These are phyloP conservation scores for Campaea margaritaria DNA, from an alignment of 2,888 invertebrate genomes.

Conservation along the genomic window DNA sequence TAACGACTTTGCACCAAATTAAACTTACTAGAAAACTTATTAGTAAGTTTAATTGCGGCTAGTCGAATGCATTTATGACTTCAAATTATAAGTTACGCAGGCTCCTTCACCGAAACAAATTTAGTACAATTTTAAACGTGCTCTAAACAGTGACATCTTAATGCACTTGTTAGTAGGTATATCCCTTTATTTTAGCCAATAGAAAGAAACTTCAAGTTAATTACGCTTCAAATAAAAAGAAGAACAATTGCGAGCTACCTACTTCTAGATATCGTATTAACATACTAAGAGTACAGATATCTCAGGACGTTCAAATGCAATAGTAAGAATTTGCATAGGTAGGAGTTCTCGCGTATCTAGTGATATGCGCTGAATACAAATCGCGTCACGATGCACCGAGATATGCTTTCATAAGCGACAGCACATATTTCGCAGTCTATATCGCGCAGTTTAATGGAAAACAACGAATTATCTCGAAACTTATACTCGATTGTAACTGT, in stretches of 20 bases:
- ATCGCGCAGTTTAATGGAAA: slow-evolving; percentile 18
- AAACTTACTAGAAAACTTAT: slow-evolving; percentile 11
- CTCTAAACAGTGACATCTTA: too few relatives aligned
- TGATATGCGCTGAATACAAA: slow-evolving; percentile 72
- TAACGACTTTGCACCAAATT: slow-evolving; percentile 37
- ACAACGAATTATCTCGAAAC: slow-evolving; percentile 10
- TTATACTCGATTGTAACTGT: background rate
- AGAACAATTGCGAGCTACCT: background rate
- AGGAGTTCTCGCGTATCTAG: slow-evolving; percentile 58
- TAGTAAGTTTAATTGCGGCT: slow-evolving; percentile 21
- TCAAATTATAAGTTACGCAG: too few relatives aligned
- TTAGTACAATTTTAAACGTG: too few relatives aligned
- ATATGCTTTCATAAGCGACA: slow-evolving; percentile 61
- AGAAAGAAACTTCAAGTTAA: background rate
- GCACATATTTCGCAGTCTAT: slow-evolving; percentile 48
- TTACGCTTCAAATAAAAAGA: slow-evolving; percentile 14
- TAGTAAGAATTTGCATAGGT: slow-evolving; percentile 71
- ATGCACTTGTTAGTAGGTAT: too few relatives aligned
- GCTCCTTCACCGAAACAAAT: too few relatives aligned
- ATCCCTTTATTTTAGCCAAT: too few relatives aligned
- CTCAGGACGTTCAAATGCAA: slow-evolving; percentile 64
- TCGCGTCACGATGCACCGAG: slow-evolving; percentile 49
- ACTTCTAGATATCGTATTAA: slow-evolving; percentile 39
- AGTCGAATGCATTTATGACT: slow-evolving; percentile 18
- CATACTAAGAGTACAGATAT: slow-evolving; percentile 59